Evolutionary conservation across 2,888 invertebrate species (phyloP).

Genomic region (Drosophila colorata): DNA sequence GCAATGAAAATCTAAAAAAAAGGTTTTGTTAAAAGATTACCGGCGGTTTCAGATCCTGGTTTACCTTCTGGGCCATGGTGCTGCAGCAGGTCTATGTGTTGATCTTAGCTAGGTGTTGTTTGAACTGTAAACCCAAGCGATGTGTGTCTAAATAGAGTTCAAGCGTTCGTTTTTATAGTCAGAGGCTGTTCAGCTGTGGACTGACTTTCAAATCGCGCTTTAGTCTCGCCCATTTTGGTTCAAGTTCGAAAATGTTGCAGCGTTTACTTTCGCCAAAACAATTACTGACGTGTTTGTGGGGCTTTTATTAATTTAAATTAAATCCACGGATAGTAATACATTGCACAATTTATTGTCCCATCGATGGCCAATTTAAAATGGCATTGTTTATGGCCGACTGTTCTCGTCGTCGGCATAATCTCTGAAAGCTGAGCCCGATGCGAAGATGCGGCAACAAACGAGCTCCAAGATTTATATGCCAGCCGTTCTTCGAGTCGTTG

Average conservation of each 20-base stretch:
- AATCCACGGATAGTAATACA: slow-evolving; percentile 73
- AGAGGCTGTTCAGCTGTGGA: slow-evolving; percentile 6
- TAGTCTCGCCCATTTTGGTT: slow-evolving; percentile 47
- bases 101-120: slow-evolving; percentile 53
- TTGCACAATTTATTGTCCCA: slow-evolving; percentile 79
- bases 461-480: slow-evolving; percentile 79
- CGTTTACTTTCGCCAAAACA: slow-evolving; percentile 57
- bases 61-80: slow-evolving; percentile 76
- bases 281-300: slow-evolving; percentile 29
- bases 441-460: slow-evolving; percentile 62
- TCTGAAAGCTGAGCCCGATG: slow-evolving; percentile 40
- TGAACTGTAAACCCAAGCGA: slow-evolving; percentile 61
- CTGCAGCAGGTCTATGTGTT: slow-evolving; percentile 52
- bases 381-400: slow-evolving; percentile 74
- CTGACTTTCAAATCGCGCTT: slow-evolving; percentile 56
- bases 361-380: slow-evolving; percentile 82
- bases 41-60: not conserved
- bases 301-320: slow-evolving; percentile 54
- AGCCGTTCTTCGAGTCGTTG: slow-evolving; percentile 75
- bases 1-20: slow-evolving; percentile 51
- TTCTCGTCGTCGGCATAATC: slow-evolving; percentile 55
- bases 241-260: slow-evolving; percentile 35
- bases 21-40: not conserved
- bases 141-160: slow-evolving; percentile 53
- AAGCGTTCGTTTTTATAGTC: slow-evolving; percentile 58